Evolutionary conservation across 1,140 invertebrate genomes (phyloP), one percentile per base, ranked within the genome.

Genomic region (Copidosoma floridanum): DNA sequence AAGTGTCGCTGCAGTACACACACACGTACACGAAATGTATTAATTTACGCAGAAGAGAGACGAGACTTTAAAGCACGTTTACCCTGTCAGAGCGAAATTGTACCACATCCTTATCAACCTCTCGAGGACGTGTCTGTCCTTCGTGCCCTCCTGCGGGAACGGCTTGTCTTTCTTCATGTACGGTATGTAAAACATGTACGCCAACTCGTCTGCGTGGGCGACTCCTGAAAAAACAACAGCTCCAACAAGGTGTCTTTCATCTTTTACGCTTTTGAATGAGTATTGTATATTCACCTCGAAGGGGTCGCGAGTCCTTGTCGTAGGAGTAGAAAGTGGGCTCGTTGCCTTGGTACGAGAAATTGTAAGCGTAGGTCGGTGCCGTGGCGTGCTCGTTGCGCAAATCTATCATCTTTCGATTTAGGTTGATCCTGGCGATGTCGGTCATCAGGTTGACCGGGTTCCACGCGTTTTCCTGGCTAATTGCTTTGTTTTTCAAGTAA

Each of bases 31-130:
- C n/a, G n/a, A n/a, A n/a, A n/a, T n/a, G n/a, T n/a, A n/a, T n/a
- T 14, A 7, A 61, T 29, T 4, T 11, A 21, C 12, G n/a, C 24
- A 7, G 2, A 8, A n/a, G 37, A 8, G 10, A 14, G 10, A 8
- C 2, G 10, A n/a, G 24, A 40, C 5, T 24, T 16, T 32, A 1
- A 6, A 8, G 29, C 11, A 14, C n/a, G n/a, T 11, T 53, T 43
- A 57, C 63, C 63, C 63, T 23, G 26, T 57, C 14, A 43, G 56
- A n/a, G 63, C 63, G 43, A 65, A 65, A 47, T 65, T 65, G 7
- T 23, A 40, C 63, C 59, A 65, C 40, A 65, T 57, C 23, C 14
- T 32, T 12, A 54, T 47, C 18, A 65, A 27, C 38, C 38, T 35
- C 26, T 65, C 58, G 14, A 62, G 12, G 1, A 54, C 14, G 24